Conservation (phyloP, 1,140 invertebrate species). For the Bombus ignitus region DNA sequence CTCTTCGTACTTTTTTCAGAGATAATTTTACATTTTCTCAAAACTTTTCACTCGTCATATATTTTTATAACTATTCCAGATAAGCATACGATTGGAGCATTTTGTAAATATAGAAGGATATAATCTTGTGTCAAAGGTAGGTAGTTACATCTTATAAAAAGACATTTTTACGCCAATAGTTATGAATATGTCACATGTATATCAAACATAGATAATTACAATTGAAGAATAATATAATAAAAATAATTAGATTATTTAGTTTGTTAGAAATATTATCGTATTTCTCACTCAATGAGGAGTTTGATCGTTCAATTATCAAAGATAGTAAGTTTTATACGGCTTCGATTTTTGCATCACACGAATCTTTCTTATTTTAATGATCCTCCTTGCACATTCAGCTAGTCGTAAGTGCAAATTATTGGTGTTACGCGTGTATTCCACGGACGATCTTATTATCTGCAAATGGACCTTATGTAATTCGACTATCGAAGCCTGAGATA, state of each 20-base stretch:
- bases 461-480: slow-evolving; percentile 14
- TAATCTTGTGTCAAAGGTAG: neutral
- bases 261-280: neutral
- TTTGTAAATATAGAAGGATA: neutral
- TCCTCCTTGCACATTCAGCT: neutral
- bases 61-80: neutral
- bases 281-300: neutral
- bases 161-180: neutral
- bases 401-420: neutral
- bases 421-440: neutral
- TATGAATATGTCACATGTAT: neutral
- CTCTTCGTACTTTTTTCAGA: neutral
- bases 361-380: neutral
- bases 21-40: neutral
- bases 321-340: neutral
- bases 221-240: neutral
- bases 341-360: neutral
- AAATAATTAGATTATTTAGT: neutral
- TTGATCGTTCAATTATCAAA: neutral
- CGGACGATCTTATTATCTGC: neutral
- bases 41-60: neutral
- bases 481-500: slow-evolving; percentile 2
- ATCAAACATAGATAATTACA: neutral
- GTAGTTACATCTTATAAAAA: neutral
- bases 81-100: neutral